Percentiles rank a stretch among this genome's conserved stretches.
Conservation (phyloP, 2,797 vertebrate species). For the Carcharodon carcharias region DNA sequence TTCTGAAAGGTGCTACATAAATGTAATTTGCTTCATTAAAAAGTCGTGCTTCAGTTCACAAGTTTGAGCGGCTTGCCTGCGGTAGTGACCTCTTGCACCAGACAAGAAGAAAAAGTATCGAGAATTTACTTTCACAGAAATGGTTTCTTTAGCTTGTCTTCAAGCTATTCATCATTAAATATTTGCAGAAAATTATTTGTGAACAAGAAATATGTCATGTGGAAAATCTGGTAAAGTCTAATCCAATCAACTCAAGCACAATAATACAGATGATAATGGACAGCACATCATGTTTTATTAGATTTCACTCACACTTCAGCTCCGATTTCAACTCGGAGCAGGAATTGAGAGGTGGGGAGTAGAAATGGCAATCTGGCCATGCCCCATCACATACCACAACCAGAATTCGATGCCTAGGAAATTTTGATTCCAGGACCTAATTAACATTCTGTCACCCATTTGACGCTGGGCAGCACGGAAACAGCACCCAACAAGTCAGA, state of each 20-base stretch:
- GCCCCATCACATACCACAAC: neutral
- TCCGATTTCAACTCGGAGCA: neutral
- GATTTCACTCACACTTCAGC: neutral
- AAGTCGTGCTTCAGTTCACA: neutral
- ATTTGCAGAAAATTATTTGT: neutral
- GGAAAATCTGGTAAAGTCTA: neutral
- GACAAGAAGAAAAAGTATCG: neutral
- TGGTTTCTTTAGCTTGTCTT: neutral
- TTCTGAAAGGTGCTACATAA: neutral
- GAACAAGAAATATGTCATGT: neutral
- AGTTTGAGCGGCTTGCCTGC: neutral
- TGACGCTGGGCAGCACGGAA: neutral
- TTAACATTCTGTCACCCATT: neutral
- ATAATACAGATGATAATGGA: neutral
- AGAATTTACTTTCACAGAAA: conserved; percentile 4
- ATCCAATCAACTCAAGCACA: neutral
- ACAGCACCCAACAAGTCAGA: neutral
- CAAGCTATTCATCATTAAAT: neutral
- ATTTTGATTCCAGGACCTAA: neutral
- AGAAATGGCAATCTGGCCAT: neutral
- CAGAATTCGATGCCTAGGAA: neutral
- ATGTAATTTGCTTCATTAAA: neutral
- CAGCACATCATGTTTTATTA: conserved; percentile 2
- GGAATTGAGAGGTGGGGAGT: neutral
- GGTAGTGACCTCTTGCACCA: neutral